A percentile compares a stretch with the other conserved stretches of the same genome.
These are phyloP conservation scores for Brachionus manjavacas DNA, from an alignment of 1,140 invertebrate species.

Conservation along the genomic window DNA sequence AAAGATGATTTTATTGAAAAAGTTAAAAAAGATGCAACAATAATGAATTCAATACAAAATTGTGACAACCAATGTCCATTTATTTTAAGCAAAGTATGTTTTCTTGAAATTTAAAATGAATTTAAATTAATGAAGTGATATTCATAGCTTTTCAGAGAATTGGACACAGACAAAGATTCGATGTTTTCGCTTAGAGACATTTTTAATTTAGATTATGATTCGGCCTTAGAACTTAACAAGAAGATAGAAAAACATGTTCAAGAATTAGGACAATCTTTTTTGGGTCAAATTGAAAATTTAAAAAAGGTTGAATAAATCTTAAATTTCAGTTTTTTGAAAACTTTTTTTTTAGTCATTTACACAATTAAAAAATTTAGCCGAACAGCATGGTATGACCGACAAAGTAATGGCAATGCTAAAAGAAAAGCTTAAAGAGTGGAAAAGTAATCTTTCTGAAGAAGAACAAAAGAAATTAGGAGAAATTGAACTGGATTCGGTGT, in stretches of 20 bases:
- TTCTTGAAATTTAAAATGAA: not conserved
- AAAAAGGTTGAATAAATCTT: not conserved
- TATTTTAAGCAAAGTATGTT: conserved; percentile 3
- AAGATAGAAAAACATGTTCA: conserved; percentile 9
- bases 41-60: conserved; percentile 8
- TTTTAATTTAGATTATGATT: not conserved
- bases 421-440: not conserved
- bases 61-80: conserved; percentile 1
- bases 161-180: not conserved
- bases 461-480: conserved; percentile 4
- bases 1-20: conserved; percentile 27
- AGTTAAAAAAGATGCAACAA: not conserved
- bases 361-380: conserved; percentile 21
- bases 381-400: not conserved
- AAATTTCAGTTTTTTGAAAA: not conserved
- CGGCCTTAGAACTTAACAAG: not conserved
- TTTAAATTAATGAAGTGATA: not conserved
- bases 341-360: not conserved
- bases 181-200: not conserved
- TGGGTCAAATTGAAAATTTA: conserved; percentile 20
- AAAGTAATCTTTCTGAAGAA: not conserved
- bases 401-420: not conserved
- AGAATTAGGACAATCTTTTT: not conserved
- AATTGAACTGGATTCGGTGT: not conserved
- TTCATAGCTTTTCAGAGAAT: not conserved